phyloP scores from a whole-genome alignment of 1,140 invertebrate genomes.

The Drosophila triauraria region DNA sequence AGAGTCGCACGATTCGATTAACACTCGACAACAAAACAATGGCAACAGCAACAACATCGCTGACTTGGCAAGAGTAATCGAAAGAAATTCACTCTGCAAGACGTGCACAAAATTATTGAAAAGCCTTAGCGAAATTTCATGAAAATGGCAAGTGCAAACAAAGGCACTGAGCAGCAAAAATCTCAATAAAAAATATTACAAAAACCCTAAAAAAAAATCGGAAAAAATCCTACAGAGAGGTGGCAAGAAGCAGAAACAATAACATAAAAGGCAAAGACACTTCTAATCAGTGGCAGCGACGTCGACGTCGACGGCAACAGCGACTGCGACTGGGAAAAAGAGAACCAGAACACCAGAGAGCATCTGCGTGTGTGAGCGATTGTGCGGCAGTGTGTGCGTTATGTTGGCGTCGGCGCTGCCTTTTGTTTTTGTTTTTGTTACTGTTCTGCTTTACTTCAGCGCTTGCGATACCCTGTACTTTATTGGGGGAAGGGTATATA shows the following conservation, averaged over 20 bases:
- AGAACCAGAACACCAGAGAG: slow-evolving; percentile 32
- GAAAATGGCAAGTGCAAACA: slow-evolving; percentile 57
- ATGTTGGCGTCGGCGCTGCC: slow-evolving; percentile 26
- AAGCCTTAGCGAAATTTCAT: slow-evolving; percentile 61
- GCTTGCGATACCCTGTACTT: slow-evolving; percentile 23
- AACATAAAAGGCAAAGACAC: slow-evolving; percentile 65
- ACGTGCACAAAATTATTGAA: slow-evolving; percentile 77
- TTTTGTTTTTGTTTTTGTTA: slow-evolving; percentile 37
- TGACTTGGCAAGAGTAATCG: slow-evolving; percentile 76
- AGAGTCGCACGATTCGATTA: slow-evolving; percentile 71
- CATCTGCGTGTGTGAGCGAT: slow-evolving; percentile 14
- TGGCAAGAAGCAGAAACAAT: slow-evolving; percentile 48
- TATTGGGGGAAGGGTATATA: background rate
- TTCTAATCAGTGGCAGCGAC: slow-evolving; percentile 66
- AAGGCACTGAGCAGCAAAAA: slow-evolving; percentile 18
- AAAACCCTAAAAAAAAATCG: slow-evolving; percentile 14
- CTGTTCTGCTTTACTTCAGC: slow-evolving; percentile 50
- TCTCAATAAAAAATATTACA: slow-evolving; percentile 14
- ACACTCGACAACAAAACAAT: slow-evolving; percentile 54
- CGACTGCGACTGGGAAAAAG: slow-evolving; percentile 23
- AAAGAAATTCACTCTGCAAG: slow-evolving; percentile 74
- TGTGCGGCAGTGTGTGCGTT: slow-evolving; percentile 18
- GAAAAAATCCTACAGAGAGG: slow-evolving; percentile 10
- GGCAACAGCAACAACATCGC: slow-evolving; percentile 43
- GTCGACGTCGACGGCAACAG: background rate